Percentiles rank a stretch among this genome's conserved stretches.
phyloP scores from a whole-genome alignment of 1,140 invertebrate genomes.

The Galendromus occidentalis region DNA sequence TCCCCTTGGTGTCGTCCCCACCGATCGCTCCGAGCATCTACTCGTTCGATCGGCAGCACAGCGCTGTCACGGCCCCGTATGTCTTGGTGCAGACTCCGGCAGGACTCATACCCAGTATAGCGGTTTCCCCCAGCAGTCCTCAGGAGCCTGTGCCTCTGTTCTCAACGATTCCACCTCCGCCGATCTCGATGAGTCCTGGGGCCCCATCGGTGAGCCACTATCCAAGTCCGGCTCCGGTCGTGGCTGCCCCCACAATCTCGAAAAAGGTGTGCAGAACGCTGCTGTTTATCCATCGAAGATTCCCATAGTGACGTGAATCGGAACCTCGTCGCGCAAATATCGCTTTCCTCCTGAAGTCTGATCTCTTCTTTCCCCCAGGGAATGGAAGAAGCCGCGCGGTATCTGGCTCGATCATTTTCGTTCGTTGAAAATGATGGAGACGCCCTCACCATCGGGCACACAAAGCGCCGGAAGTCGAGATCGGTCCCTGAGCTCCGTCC shows the following conservation, averaged over 20 bases:
- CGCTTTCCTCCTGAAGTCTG: neutral
- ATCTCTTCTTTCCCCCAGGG: neutral
- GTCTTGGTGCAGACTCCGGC: neutral
- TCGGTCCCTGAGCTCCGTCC: neutral
- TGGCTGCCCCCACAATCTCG: neutral
- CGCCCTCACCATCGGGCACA: neutral
- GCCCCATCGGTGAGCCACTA: neutral
- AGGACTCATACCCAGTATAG: neutral
- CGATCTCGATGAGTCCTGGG: neutral
- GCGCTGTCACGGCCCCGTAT: neutral
- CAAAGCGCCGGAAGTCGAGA: neutral
- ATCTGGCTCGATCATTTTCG: constrained; percentile 4
- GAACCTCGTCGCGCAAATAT: neutral
- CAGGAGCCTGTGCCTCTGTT: neutral
- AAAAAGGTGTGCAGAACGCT: neutral
- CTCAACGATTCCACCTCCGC: neutral
- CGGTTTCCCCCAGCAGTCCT: neutral
- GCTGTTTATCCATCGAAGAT: neutral
- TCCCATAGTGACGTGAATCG: neutral
- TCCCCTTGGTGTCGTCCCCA: no score
- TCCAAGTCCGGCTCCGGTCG: neutral
- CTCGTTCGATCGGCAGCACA: no score
- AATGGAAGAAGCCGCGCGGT: neutral
- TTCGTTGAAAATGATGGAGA: neutral
- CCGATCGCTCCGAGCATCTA: no score